Evolutionary conservation across 1,140 invertebrate species (phyloP), one percentile per base, ranked within the genome.

Genomic region (Druon quercuslanigerum): DNA sequence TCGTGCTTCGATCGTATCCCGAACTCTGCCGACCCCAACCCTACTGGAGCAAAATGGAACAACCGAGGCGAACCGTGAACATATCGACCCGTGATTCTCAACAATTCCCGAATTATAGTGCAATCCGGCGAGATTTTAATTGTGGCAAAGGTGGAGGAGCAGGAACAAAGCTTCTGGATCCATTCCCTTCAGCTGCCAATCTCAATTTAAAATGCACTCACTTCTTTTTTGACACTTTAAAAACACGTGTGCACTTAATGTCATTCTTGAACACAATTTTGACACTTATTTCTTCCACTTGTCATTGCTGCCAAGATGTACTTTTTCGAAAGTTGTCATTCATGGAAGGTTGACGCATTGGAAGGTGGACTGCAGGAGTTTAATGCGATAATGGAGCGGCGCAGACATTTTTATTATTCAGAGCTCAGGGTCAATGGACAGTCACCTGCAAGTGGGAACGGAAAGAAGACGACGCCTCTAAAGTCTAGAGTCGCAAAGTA

Each of bases 351-450:
- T 66, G 60, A 40, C n/a, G 60, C 60, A 66, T 40, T 16, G 25
- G 25, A 40, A 66, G 60, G 60, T 66, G 60, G 14, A 40, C 60
- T 66, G 33, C 40, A 33, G 60, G 60, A 33, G 13, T 40, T 40
- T 66, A 66, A 66, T 66, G 40, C 60, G 40, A 66, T 66, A 66
- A 66, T 66, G 20, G 60, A 66, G 60, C 60, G 60, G 40, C 60
- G 60, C 60, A 66, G 60, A 66, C 60, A 66, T 66, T 66, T 66
- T 66, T 66, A 66, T 66, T 66, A 66, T 66, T 66, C 60, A 66
- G 60, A 40, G 60, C 60, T 66, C 60, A 66, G 60, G 60, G 60
- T 66, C 60, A 66, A 66, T 66, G 60, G 60, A 66, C 60, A 66
- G 60, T 66, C 60, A 66, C 60, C 60, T 66, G 60, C 25, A 66